Evolutionary conservation across 2,888 invertebrate species (phyloP), one percentile per base, ranked within the genome.

Genomic region (Lissocephala sabroskyi): DNA sequence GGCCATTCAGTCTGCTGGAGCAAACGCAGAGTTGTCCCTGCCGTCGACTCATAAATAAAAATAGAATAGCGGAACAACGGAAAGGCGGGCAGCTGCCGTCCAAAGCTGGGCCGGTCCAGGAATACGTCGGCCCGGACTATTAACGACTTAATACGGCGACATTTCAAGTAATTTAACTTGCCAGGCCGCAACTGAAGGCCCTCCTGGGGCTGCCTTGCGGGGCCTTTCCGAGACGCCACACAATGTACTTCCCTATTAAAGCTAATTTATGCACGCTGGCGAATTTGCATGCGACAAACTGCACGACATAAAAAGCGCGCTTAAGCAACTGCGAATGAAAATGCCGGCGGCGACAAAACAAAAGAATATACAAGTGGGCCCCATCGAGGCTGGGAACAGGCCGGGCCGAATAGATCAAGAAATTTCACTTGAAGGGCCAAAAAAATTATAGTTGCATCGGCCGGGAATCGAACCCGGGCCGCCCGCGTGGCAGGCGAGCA

Each of bases 401-500:
- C n/a, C n/a, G n/a, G n/a, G n/a, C n/a, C n/a, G n/a, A n/a, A n/a
- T n/a, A n/a, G n/a, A n/a, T n/a, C n/a, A n/a, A n/a, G n/a, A n/a
- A n/a, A n/a, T n/a, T n/a, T n/a, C n/a, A n/a, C n/a, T 26, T 26
- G 4, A 30, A 30, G 11, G 11, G 10, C 4, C 6, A n/a, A 30
- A 33, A 33, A 33, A 33, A 13, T 33, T 33, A 33, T 13, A 7
- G 45, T 33, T 73, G 73, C 73, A 73, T 73, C 73, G 73, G 73
- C 73, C 77, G 77, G 78, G 73, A 73, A 73, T 73, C 78, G 73
- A 73, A 77, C 73, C 73, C 71, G 78, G 73, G 75, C 71, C 73
- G 75, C 65, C 60, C 73, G 71, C 73, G 71, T 50, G 50, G 50
- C 45, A 50, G 45, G 50, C 50, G 54, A 52, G 52, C 53, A 59